Evolutionary conservation across 2,797 vertebrate species (phyloP), one percentile per base, ranked within the genome.

Genomic region (Microcaecilia unicolor): DNA sequence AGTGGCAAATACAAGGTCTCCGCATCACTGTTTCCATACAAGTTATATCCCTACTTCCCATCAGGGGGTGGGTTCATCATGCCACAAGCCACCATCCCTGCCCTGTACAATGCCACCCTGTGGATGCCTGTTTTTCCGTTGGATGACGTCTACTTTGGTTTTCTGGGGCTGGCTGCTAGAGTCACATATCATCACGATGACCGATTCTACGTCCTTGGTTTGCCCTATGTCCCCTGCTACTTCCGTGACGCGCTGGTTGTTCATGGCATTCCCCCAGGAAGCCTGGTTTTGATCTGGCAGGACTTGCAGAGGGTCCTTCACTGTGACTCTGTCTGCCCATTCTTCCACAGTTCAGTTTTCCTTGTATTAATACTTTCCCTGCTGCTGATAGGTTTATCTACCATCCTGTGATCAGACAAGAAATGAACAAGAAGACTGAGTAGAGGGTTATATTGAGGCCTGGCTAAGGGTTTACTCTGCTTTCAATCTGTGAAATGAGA

Each of bases 41-140:
- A 7, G 4, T 11, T 4, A 11, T 50, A 54, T 18, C 50, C 42
- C 5, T 4, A 25, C 31, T 58, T 54, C 18, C 37, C 47, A 10
- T 43, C 50, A 2, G 42, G 55, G 2, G 50, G 37, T 1, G 50
- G 55, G 2, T 50, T 39, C 28, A 10, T 54, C n/a, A 13, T 50
- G 18, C 31, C 55, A 0, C 14, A 12, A 1, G 2, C 13, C 3
- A 7, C n/a, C 3, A 8, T 48, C 7, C 5, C 15, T 1, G 18
- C 8, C 2, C 41, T 52, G 11, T 34, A 37, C 7, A 2, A 14
- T 1, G 19, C 29, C 1, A 48, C 44, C 2, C 25, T 18, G 22
- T 2, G 2, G 5, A 10, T 58, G 2, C 45, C 55, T 1, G 38
- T 50, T 12, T 58, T 54, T 28, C 50, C 55, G 2, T n/a, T n/a